Conservation (phyloP, 1,140 invertebrate genomes). For the Archivesica marissinica region DNA sequence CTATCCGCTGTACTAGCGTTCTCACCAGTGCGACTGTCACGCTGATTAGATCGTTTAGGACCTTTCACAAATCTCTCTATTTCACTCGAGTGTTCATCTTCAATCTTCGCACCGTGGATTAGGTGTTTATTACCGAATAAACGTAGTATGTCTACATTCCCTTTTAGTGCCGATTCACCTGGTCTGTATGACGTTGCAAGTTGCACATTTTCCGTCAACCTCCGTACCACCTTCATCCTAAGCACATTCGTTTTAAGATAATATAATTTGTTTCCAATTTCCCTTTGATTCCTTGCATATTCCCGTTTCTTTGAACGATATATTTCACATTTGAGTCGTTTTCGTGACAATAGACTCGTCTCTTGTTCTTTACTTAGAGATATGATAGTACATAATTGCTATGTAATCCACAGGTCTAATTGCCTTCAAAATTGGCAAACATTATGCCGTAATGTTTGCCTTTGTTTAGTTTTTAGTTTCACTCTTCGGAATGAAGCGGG, state of each 20-base stretch:
- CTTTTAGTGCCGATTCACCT: background rate
- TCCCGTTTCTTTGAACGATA: slow-evolving; percentile 36
- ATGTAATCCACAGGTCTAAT: slow-evolving; percentile 59
- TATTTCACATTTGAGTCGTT: slow-evolving; percentile 27
- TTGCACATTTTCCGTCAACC: slow-evolving; percentile 49
- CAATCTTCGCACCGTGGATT: background rate
- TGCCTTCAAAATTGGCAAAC: slow-evolving; percentile 44
- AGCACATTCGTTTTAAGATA: slow-evolving; percentile 32
- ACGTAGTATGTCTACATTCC: slow-evolving; percentile 17
- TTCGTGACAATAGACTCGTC: slow-evolving; percentile 35
- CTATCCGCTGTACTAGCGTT: background rate
- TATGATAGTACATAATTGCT: slow-evolving; percentile 52
- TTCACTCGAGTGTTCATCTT: background rate
- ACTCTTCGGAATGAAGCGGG: slow-evolving; percentile 54
- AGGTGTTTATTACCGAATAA: slow-evolving; percentile 31
- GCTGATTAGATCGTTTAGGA: background rate
- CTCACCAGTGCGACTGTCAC: background rate
- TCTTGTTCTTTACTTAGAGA: slow-evolving; percentile 55
- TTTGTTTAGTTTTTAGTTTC: slow-evolving; percentile 41
- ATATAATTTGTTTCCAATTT: slow-evolving; percentile 33
- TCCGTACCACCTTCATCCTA: slow-evolving; percentile 49
- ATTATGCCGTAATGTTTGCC: slow-evolving; percentile 40
- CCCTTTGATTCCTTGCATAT: slow-evolving; percentile 41
- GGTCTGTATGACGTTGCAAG: background rate
- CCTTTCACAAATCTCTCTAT: background rate